Percentiles rank a stretch among this genome's conserved stretches.
Evolutionary conservation across 1,140 invertebrate species (phyloP).

Genomic region (Diachasma alloeum): DNA sequence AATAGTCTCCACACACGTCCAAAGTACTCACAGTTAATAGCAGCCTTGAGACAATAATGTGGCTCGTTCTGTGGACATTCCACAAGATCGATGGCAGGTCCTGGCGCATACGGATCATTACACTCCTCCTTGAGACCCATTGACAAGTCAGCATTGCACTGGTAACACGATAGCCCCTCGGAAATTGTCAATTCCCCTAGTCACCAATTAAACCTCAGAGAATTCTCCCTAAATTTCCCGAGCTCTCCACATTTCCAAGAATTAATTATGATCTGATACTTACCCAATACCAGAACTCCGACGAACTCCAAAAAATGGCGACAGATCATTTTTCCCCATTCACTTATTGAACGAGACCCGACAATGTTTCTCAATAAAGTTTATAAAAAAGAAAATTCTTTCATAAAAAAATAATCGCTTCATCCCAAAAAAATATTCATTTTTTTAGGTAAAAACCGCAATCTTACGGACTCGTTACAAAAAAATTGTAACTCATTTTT

Average conservation of each 20-base stretch:
- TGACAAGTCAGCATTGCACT: conserved; percentile 49
- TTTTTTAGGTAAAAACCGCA: no score
- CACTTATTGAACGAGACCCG: no score
- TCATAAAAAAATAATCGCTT: not conserved
- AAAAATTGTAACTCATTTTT: not conserved
- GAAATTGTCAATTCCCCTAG: conserved; percentile 25
- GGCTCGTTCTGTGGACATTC: conserved; percentile 45
- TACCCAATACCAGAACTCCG: not conserved
- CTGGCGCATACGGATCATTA: conserved; percentile 51
- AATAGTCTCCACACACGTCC: not conserved
- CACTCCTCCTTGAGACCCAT: conserved; percentile 42
- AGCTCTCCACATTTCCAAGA: not conserved
- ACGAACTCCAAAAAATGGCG: no score
- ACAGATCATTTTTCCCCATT: no score
- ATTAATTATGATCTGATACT: not conserved
- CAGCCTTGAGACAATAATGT: conserved; percentile 49
- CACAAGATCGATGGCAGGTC: conserved; percentile 34
- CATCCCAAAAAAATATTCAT: not conserved
- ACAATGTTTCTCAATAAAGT: no score
- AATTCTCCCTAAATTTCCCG: not conserved
- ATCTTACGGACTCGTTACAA: no score
- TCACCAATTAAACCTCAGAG: not conserved
- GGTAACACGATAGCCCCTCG: conserved; percentile 48
- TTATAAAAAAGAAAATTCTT: not conserved
- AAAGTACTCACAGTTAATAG: conserved; percentile 48